Conservation (phyloP, 2,888 invertebrate species). For the Pyrochroa serraticornis region DNA sequence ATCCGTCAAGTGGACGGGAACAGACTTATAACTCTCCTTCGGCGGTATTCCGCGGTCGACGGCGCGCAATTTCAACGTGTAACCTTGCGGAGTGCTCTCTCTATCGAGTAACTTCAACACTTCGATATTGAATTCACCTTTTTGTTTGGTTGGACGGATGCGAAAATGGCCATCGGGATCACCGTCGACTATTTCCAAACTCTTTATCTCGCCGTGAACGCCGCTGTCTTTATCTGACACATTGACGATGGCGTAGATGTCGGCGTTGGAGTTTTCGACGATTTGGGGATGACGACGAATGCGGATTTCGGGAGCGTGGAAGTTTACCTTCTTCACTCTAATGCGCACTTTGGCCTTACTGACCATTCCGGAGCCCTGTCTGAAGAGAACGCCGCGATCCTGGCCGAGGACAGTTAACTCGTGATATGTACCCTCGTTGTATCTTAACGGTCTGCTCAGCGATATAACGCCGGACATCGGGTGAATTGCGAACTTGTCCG, state of each 20-base stretch:
- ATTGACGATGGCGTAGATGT: conserved; percentile 88
- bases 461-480: conserved; percentile 90
- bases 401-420: conserved; percentile 82
- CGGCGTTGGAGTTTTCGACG: conserved; percentile 79
- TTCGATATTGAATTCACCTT: conserved; percentile 79
- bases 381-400: conserved; percentile 77
- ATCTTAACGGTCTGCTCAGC: conserved; percentile 77
- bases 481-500: conserved; percentile 89
- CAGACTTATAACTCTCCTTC: conserved; percentile 76
- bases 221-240: conserved; percentile 85
- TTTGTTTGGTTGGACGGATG: conserved; percentile 67
- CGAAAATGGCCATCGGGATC: conserved; percentile 90
- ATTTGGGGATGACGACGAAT: conserved; percentile 81
- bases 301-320: conserved; percentile 83
- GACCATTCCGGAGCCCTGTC: conserved; percentile 61
- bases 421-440: conserved; percentile 72
- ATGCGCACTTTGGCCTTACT: conserved; percentile 80
- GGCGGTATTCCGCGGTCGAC: conserved; percentile 83
- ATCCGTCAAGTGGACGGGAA: conserved; percentile 82
- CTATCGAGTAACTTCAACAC: conserved; percentile 78
- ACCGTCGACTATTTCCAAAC: conserved; percentile 84
- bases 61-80: conserved; percentile 86
- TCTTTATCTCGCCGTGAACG: conserved; percentile 81
- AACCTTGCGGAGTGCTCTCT: conserved; percentile 79
- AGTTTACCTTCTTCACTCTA: conserved; percentile 81